Evolutionary conservation across 2,113 vertebrate species (phyloP).

Genomic region (Rhinolophus ferrumequinum): DNA sequence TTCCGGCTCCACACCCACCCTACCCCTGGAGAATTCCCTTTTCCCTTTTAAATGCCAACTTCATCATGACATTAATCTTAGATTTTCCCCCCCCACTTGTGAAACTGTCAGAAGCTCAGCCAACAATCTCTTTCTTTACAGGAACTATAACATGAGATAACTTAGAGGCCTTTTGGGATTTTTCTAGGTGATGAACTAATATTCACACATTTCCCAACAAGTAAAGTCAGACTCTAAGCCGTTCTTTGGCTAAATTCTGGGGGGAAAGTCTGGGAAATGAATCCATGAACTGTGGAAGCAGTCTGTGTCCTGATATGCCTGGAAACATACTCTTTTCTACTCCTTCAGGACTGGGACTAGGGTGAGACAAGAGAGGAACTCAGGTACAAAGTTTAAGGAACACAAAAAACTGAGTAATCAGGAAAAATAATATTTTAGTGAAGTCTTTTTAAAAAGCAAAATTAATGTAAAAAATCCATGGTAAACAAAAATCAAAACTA

Average conservation of each 20-base stretch:
- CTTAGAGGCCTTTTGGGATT: neutral
- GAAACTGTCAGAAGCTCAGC: neutral
- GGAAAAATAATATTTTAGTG: neutral
- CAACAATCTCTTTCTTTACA: neutral
- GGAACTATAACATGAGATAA: neutral
- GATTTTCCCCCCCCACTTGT: neutral
- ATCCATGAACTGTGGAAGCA: neutral
- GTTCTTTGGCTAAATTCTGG: neutral
- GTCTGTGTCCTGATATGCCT: too few relatives aligned
- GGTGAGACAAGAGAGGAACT: neutral
- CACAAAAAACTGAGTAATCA: neutral
- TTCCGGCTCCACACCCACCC: neutral
- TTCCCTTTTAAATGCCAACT: neutral
- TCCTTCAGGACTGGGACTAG: too few relatives aligned
- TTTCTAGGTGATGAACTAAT: neutral
- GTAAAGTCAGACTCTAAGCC: neutral
- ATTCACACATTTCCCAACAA: neutral
- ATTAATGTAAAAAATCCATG: neutral
- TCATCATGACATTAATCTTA: neutral
- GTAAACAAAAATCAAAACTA: conserved; percentile 1
- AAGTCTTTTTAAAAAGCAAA: neutral
- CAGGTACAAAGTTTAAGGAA: neutral
- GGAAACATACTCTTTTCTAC: neutral
- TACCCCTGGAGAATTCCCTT: neutral
- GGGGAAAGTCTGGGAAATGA: neutral